A percentile compares a stretch with the other conserved stretches of the same genome.
Evolutionary conservation across 35 echinoderm and acorn worm species (phyloP).

Genomic region (Lytechinus variegatus): DNA sequence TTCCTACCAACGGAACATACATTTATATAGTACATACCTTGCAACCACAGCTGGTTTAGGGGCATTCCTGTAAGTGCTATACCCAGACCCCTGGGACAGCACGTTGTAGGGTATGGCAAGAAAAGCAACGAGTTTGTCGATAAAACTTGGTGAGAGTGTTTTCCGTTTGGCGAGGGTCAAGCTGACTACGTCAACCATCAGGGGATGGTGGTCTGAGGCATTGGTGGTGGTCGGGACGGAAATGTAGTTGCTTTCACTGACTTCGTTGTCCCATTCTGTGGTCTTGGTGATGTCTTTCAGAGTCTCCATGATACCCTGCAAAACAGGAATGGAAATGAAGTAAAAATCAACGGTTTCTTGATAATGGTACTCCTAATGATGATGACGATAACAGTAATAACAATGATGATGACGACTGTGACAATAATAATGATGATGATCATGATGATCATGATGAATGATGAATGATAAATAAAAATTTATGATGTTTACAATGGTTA

Average conservation of each 20-base stretch:
- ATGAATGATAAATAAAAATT: no score
- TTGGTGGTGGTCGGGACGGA: constrained; percentile 23
- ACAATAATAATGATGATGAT: neutral
- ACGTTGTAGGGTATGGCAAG: constrained; percentile 34
- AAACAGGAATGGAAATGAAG: neutral
- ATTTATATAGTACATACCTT: neutral
- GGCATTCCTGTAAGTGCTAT: neutral
- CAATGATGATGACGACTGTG: neutral
- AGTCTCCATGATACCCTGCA: constrained; percentile 52
- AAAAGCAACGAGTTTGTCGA: constrained; percentile 33
- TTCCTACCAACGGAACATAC: neutral
- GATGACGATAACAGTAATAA: neutral
- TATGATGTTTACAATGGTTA: no score
- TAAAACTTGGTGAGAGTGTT: neutral
- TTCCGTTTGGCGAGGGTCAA: neutral
- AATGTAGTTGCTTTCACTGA: neutral
- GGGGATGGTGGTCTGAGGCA: constrained; percentile 36
- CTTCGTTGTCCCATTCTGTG: constrained; percentile 44
- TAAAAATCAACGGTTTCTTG: neutral
- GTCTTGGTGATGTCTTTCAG: constrained; percentile 51
- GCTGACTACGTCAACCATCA: constrained; percentile 38
- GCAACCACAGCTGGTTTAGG: constrained; percentile 27
- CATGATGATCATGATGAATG: neutral
- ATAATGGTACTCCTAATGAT: neutral
- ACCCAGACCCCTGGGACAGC: neutral